Base-by-base conservation (phyloP, 1,140 invertebrate species). In the Papilio machaon region DNA sequence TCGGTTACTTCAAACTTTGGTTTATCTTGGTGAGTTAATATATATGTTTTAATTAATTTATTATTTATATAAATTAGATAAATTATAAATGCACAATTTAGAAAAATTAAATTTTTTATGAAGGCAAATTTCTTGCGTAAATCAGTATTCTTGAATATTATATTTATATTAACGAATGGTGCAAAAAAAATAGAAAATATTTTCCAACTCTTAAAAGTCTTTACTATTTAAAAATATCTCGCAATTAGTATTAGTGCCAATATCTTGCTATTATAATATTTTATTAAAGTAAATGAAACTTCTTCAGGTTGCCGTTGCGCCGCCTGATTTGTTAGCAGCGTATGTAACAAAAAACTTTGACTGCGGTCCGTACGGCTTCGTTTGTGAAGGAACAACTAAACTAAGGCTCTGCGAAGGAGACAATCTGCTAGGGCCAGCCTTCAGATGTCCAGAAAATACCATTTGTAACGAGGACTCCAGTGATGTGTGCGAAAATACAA, bases 381-480 rank as follows among this genome's bases (percentile, higher is more conserved):
- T 90, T 13, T 94, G 93, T 76, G 91, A 93, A 81, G 84, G 86
- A 11, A 82, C 86, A n/a, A 85, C 82, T 17, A 90, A 87, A 83
- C 73, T 94, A 10, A 86, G 89, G 49, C 81, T 94, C 7, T 94
- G 93, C 73, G 91, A 93, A 23, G 92, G 85, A 0, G 86, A 87
- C 2, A 91, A 89, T 73, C 70, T 90, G 19, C 73, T 90, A 0
- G 93, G 92, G 0, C 93, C 93, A 0, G 80, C 89, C 4, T 94
- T 94, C 58, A 81, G 90, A 1, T 94, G 93, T 75, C 93, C 93
- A 10, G 43, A 83, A 0, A 90, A 91, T 70, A 93, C 89, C 0
- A 64, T 93, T 4, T 94, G 93, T 82, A 94, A 92, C 79, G 92
- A 92, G 78, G 91, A 93, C 38, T 93, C 92, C 0, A 89, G 81